Evolutionary conservation across 2,888 invertebrate species (phyloP), one percentile per base, ranked within the genome.

Genomic region (Calameuta pallipes): DNA sequence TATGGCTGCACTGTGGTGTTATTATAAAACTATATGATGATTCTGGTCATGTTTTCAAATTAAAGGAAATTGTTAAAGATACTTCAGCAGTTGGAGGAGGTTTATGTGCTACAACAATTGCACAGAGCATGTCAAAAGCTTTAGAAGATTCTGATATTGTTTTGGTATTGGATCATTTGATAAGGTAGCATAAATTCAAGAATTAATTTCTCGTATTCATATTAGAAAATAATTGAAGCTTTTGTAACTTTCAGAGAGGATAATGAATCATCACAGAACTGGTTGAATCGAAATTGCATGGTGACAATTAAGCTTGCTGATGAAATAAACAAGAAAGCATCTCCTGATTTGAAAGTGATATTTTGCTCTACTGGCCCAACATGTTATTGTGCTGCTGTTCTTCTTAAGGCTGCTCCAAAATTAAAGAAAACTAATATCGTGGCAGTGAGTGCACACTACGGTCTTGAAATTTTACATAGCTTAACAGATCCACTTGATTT

Each of bases 391-490:
- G 94, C 94, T 2, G 93, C 93, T 34, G 85, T 93, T 73, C 84
- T 95, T 36, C 89, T 92, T 70, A 89, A 92, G 75, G 83, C 85
- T 37, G 87, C 92, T 73, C 91, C 91, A 23, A 91, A 91, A 78
- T 87, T 93, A 33, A 87, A 91, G 76, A 91, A 90, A 81, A 89
- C 88, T 69, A 93, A 94, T 83, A 93, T 95, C 76, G 93, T 94
- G 3, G 94, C 93, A 9, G 92, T 93, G 12, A 94, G 94, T 73
- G 92, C 94, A 2, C 94, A 94, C 86, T 87, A 93, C 81, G 94
- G 94, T 23, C 89, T 94, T 78, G 92, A 93, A 81, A 88, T 92
- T 75, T 85, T 93, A 35, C 77, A 83, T 71, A 78, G 80, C 12
- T 79, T 83, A 23, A 73, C 80, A 30, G 88, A 90, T 56, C 85